These are phyloP conservation scores for Procambarus virginalis DNA, from an alignment of 1,140 invertebrate species.

Conservation along the genomic window DNA sequence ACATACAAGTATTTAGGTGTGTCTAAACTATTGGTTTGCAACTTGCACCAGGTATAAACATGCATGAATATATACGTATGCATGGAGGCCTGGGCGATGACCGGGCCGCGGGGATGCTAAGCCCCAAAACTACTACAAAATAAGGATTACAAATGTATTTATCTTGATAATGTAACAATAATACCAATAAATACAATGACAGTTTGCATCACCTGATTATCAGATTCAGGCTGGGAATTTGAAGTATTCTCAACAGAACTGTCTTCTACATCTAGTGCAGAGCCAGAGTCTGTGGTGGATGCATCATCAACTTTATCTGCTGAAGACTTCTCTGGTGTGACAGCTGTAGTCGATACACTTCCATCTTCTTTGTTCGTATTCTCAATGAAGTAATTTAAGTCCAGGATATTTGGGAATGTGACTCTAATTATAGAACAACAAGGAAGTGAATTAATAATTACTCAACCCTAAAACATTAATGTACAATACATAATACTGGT, in stretches of 20 bases:
- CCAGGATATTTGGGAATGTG: constrained; percentile 86
- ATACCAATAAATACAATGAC: background rate
- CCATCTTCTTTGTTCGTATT: constrained; percentile 44
- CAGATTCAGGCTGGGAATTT: constrained; percentile 67
- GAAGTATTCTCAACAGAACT: constrained; percentile 62
- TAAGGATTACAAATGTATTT: too few relatives aligned
- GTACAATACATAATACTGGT: too few relatives aligned
- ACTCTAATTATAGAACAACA: constrained; percentile 79
- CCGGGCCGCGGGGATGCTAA: too few relatives aligned
- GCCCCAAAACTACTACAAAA: too few relatives aligned
- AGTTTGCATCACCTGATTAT: constrained; percentile 32
- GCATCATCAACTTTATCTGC: constrained; percentile 77
- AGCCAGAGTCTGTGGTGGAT: constrained; percentile 82
- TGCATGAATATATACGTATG: too few relatives aligned
- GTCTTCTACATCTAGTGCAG: constrained; percentile 81
- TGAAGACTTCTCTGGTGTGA: constrained; percentile 67
- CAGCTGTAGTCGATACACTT: background rate
- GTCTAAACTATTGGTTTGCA: too few relatives aligned
- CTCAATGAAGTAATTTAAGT: constrained; percentile 86
- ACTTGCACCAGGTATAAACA: too few relatives aligned
- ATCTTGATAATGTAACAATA: too few relatives aligned
- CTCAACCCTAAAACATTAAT: too few relatives aligned
- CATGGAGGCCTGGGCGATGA: too few relatives aligned
- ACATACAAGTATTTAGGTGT: too few relatives aligned
- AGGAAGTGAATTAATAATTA: background rate